Base-by-base conservation (phyloP, 2,113 vertebrate species). In the Bujurquina vittata region DNA sequence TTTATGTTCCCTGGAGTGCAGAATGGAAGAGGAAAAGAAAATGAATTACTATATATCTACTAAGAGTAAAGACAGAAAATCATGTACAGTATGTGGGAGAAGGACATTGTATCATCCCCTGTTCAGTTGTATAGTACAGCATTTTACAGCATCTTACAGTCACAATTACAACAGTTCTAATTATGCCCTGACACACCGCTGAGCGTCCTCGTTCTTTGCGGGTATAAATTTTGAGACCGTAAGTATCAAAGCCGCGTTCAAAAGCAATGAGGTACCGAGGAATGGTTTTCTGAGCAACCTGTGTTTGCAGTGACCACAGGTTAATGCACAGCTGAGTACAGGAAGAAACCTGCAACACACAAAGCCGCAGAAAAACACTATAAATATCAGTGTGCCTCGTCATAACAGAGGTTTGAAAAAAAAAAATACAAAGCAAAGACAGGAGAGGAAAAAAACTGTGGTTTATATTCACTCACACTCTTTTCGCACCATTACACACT, bases 291-390 rank as follows among this genome's bases (percentile, higher is more conserved):
- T 49, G 49, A 18, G 18, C 58, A 82, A 20, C 23, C 1, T 4
- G 2, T 63, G 46, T 75, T 81, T 58, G 49, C 72, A 75, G 56
- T 63, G 69, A 78, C 79, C 77, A 67, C 76, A 79, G 37, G 31
- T 75, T 59, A 52, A 74, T 12, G 33, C 23, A 60, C 7, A 60
- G 73, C 46, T 14, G 29, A 40, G 10, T 26, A 1, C 67, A 54
- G 22, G 2, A n/a, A 7, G 74, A 52, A 63, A 82, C 52, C 6
- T n/a, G 49, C 23, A 43, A 75, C 37, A 69, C 69, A 74, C 3
- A 37, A 58, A 81, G 17, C 67, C 3, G 7, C 37, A 11, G 20
- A 49, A 61, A 59, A 56, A 62, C 26, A 37, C 26, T 46, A 11
- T n/a, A 31, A 74, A 63, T 62, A 55, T 49, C 15, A 57, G 29